These are phyloP conservation scores for Meteorus sp. DNA, from an alignment of 1,140 invertebrate species.

Conservation along the genomic window DNA sequence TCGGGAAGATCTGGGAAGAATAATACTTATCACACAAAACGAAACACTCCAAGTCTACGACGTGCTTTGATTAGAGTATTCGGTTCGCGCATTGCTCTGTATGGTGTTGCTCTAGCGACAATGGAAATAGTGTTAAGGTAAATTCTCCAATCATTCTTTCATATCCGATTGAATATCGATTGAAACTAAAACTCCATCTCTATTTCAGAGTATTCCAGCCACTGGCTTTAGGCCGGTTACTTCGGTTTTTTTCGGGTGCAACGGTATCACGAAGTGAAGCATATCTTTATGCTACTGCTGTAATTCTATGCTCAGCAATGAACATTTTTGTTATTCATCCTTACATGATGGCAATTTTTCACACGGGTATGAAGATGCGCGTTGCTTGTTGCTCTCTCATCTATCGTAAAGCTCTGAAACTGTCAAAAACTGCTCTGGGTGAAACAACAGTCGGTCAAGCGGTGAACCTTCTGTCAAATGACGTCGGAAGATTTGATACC, in stretches of 20 bases:
- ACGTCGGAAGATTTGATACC: constrained; percentile 73
- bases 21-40: constrained; percentile 35
- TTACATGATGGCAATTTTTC: constrained; percentile 74
- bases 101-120: constrained; percentile 58
- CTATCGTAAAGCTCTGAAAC: constrained; percentile 74
- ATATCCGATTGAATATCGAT: neutral
- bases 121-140: constrained; percentile 62
- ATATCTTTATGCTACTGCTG: constrained; percentile 69
- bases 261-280: constrained; percentile 60
- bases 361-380: constrained; percentile 75
- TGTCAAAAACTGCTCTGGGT: constrained; percentile 68
- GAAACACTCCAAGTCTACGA: constrained; percentile 59
- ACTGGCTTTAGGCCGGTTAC: constrained; percentile 68
- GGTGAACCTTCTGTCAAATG: constrained; percentile 87
- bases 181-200: neutral
- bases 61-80: constrained; percentile 61
- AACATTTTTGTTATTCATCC: constrained; percentile 75
- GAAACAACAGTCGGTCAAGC: constrained; percentile 82
- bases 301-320: constrained; percentile 67
- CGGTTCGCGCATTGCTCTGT: constrained; percentile 56
- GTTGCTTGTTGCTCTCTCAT: constrained; percentile 79
- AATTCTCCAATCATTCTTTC: neutral
- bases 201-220: constrained; percentile 68
- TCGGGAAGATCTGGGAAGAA: constrained; percentile 27
- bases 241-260: constrained; percentile 67